Conservation (phyloP, 1,140 invertebrate genomes). For the Drosophila prosaltans region DNA sequence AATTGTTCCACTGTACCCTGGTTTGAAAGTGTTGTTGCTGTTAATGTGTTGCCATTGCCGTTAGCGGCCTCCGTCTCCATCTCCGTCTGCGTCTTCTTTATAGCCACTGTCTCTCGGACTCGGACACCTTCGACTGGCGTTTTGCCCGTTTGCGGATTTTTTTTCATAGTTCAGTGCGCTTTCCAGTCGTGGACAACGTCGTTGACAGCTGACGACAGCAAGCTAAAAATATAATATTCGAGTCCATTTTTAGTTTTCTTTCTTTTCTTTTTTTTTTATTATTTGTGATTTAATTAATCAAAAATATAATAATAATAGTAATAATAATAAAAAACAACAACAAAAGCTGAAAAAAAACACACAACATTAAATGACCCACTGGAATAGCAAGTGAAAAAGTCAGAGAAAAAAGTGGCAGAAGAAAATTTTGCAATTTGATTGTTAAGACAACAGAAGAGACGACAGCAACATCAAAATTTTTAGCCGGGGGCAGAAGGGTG, state of each 20-base stretch:
- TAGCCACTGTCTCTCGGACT: conserved; percentile 29
- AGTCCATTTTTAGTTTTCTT: conserved; percentile 17
- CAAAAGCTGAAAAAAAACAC: background rate
- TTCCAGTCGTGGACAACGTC: conserved; percentile 72
- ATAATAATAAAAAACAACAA: background rate
- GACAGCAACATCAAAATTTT: background rate
- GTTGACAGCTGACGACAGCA: conserved; percentile 58
- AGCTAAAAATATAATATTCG: conserved; percentile 19
- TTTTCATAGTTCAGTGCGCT: conserved; percentile 81
- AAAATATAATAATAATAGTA: background rate
- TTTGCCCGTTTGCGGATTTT: conserved; percentile 63
- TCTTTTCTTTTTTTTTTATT: conserved; percentile 30
- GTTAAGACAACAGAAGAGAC: too few species aligned
- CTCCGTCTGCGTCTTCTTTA: conserved; percentile 5
- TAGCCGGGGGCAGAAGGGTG: conserved; percentile 4
- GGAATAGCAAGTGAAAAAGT: background rate
- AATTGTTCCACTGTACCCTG: conserved; percentile 17
- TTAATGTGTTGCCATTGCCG: conserved; percentile 55
- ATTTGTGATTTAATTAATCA: conserved; percentile 69
- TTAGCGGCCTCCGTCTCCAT: conserved; percentile 46
- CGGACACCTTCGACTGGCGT: conserved; percentile 32
- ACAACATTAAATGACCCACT: background rate
- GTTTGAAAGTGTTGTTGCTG: conserved; percentile 27
- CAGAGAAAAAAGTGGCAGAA: background rate
- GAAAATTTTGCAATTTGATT: conserved; percentile 3